phyloP scores from a whole-genome alignment of 2,113 vertebrate species.

The Balaenoptera acutorostrata region DNA sequence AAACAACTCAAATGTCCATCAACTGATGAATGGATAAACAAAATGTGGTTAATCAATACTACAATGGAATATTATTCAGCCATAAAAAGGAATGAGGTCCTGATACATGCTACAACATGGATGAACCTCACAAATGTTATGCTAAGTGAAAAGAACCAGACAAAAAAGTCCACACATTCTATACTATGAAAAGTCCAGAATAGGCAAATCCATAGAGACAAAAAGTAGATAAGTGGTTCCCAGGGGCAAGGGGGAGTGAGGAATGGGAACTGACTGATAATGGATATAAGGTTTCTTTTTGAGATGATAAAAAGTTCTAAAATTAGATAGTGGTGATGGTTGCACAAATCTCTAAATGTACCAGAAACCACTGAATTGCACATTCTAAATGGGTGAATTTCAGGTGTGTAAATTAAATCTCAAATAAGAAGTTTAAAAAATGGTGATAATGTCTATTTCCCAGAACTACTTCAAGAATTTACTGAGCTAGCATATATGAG shows the following conservation, averaged over 20 bases:
- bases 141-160: not conserved
- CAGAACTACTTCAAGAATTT: constrained; percentile 19
- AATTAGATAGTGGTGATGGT: not conserved
- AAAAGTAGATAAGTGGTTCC: not conserved
- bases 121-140: not conserved
- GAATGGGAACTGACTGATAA: not conserved
- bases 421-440: constrained; percentile 31
- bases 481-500: not conserved
- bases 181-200: not conserved
- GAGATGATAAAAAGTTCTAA: not conserved
- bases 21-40: not conserved
- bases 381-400: constrained; percentile 3
- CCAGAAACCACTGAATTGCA: not conserved
- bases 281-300: not conserved
- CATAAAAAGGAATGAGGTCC: not conserved
- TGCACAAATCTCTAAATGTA: not conserved
- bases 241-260: not conserved
- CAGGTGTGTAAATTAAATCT: constrained; percentile 18
- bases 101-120: not conserved
- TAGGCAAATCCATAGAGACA: not conserved
- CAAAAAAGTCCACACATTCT: not conserved
- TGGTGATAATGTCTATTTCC: constrained; percentile 4
- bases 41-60: not conserved
- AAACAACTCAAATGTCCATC: not conserved
- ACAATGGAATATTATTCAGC: not conserved